These are phyloP conservation scores for Motacilla tschutschensis DNA, from an alignment of 2,113 vertebrate genomes.

Conservation along the genomic window DNA sequence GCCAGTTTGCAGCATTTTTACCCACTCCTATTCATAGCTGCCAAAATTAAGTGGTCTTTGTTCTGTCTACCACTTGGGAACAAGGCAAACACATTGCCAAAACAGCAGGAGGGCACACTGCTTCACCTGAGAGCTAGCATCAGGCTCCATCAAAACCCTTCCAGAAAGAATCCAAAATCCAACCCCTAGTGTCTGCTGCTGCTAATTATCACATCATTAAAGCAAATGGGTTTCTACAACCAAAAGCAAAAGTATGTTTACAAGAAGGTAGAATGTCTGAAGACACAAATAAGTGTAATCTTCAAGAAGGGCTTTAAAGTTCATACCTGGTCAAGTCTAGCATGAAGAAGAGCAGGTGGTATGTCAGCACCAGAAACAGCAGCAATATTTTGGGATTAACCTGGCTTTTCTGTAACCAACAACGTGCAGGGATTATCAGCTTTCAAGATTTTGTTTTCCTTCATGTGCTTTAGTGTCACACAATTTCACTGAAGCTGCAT, in stretches of 20 bases:
- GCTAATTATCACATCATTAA: constrained; percentile 5
- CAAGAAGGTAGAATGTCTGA: constrained; percentile 11
- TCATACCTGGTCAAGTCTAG: constrained; percentile 12
- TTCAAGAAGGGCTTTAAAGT: constrained; percentile 46
- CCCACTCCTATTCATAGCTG: neutral
- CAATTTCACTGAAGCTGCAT: constrained; percentile 41
- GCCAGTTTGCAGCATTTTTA: neutral
- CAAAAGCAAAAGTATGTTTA: constrained; percentile 8
- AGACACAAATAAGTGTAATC: constrained; percentile 16
- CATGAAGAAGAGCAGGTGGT: constrained; percentile 40
- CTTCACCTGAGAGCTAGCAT: neutral
- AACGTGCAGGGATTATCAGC: constrained; percentile 32
- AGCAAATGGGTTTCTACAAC: neutral
- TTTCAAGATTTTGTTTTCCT: constrained; percentile 39
- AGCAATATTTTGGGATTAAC: constrained; percentile 44
- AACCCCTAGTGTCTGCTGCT: neutral
- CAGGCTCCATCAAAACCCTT: neutral
- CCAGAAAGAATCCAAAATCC: neutral
- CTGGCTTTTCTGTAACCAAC: constrained; percentile 19
- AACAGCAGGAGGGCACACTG: neutral
- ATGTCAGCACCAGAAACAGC: constrained; percentile 2
- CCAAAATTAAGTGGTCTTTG: neutral
- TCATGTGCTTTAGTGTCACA: constrained; percentile 33
- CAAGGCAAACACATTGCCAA: neutral
- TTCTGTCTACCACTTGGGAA: neutral